Percentiles rank a stretch among this genome's conserved stretches.
These are phyloP conservation scores for Arvicanthis niloticus DNA, from an alignment of 2,113 vertebrate species.

Conservation along the genomic window DNA sequence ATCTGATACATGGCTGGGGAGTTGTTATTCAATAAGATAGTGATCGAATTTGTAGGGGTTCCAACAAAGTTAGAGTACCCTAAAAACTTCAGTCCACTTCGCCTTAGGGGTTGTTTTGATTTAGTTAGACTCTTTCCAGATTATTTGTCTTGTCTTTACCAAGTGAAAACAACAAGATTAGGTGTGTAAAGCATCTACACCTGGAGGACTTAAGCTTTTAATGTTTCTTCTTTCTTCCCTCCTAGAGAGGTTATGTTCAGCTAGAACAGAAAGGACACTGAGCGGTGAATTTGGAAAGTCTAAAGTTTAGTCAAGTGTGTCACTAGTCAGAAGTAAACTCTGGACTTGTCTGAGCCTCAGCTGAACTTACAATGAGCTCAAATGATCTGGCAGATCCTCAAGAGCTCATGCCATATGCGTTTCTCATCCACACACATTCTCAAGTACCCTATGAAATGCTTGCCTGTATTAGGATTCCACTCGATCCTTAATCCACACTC, in stretches of 20 bases:
- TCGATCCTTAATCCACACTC: slow-evolving; percentile 23
- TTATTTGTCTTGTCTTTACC: slow-evolving; percentile 42
- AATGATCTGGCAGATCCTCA: background rate
- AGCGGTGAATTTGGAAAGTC: background rate
- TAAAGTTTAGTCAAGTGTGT: background rate
- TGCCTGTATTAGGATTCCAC: slow-evolving; percentile 3
- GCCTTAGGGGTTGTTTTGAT: background rate
- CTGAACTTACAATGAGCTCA: background rate
- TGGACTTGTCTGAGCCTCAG: background rate
- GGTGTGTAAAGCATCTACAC: background rate
- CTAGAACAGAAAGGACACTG: background rate
- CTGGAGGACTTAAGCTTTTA: background rate
- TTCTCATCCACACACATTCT: background rate
- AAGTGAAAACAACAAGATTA: background rate
- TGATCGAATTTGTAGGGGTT: background rate
- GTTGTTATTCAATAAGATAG: background rate
- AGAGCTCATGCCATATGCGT: background rate
- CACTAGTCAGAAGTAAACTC: background rate
- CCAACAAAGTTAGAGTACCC: background rate
- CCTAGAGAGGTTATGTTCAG: background rate
- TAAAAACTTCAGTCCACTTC: background rate
- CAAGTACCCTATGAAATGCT: background rate
- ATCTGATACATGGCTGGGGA: background rate
- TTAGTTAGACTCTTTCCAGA: background rate
- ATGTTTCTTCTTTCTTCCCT: background rate